Conservation (phyloP, 1,140 invertebrate species). For the Nasonia vitripennis region DNA sequence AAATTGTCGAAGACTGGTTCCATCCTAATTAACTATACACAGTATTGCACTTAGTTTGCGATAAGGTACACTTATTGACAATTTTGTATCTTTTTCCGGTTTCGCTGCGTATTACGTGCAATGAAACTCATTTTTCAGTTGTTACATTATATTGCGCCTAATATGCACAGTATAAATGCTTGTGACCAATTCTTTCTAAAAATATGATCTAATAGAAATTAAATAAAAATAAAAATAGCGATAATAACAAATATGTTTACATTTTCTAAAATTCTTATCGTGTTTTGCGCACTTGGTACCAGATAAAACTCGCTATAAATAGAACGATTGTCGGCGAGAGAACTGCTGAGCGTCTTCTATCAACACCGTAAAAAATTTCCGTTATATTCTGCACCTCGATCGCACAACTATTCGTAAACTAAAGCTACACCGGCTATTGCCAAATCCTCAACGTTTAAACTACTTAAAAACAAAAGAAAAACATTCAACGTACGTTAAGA, state of each 20-base stretch:
- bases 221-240: background rate
- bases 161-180: no score
- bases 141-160: no score
- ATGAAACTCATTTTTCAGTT: no score
- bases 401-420: background rate
- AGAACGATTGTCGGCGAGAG: no score
- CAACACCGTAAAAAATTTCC: no score
- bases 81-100: background rate
- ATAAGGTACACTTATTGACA: background rate
- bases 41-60: background rate
- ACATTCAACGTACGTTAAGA: background rate
- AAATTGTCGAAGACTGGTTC: background rate
- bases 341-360: no score
- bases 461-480: no score
- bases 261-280: background rate
- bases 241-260: no score
- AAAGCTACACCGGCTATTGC: background rate
- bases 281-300: background rate
- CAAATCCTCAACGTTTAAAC: background rate
- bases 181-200: no score
- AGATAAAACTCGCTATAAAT: no score
- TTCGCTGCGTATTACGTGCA: no score
- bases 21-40: background rate
- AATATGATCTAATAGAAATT: background rate
- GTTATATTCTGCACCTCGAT: no score